phyloP scores from a whole-genome alignment of 2,888 invertebrate genomes.

The Choreutis nemorana region DNA sequence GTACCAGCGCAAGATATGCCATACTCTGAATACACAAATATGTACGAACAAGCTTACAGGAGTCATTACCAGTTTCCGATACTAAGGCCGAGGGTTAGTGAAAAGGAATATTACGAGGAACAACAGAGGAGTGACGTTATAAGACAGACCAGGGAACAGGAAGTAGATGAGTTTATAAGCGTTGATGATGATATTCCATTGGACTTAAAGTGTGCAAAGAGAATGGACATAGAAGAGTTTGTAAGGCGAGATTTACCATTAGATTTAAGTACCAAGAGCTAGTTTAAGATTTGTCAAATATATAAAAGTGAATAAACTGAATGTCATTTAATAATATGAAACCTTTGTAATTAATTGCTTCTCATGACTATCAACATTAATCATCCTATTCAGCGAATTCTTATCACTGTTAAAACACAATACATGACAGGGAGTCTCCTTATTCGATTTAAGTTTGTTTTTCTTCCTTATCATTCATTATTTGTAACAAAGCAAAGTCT shows the following conservation, averaged over 20 bases:
- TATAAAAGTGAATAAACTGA: no score
- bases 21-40: slow-evolving; percentile 46
- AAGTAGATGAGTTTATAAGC: slow-evolving; percentile 6
- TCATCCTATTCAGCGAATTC: slow-evolving; percentile 40
- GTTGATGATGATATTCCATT: slow-evolving; percentile 42
- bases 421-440: slow-evolving; percentile 17
- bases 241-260: slow-evolving; percentile 62
- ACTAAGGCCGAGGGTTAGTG: slow-evolving; percentile 29
- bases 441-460: slow-evolving; percentile 4
- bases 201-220: slow-evolving; percentile 46
- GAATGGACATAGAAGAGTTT: slow-evolving; percentile 41
- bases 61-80: slow-evolving; percentile 45
- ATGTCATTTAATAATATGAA: no score
- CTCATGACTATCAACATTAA: no score
- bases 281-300: slow-evolving; percentile 30
- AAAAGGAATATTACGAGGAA: slow-evolving; percentile 37
- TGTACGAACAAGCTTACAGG: slow-evolving; percentile 52
- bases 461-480: slow-evolving; percentile 1
- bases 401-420: slow-evolving; percentile 29
- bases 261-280: slow-evolving; percentile 69
- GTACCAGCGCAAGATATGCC: slow-evolving; percentile 48
- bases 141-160: slow-evolving; percentile 12
- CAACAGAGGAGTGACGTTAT: slow-evolving; percentile 22
- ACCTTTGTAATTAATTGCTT: no score
- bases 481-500: slow-evolving; percentile 9